A percentile compares a stretch with the other conserved stretches of the same genome.
Conservation (phyloP, 2,113 vertebrate genomes). For the Upupa epops region DNA sequence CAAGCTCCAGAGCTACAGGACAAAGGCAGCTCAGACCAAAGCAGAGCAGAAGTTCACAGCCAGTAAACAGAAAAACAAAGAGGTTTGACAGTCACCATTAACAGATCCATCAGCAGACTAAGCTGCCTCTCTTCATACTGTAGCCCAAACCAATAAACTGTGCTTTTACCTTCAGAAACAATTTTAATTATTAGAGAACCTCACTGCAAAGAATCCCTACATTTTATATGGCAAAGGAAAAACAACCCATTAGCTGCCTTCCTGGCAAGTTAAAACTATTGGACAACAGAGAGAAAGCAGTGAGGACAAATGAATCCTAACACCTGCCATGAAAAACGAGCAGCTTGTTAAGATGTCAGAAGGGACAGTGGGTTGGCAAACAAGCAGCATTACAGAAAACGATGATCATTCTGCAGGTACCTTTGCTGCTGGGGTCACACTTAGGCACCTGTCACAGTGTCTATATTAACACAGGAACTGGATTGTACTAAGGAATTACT, state of each 20-base stretch:
- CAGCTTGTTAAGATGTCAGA: not conserved
- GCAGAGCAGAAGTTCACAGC: not conserved
- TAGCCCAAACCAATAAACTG: not conserved
- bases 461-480: not conserved
- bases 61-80: not conserved
- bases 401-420: not conserved
- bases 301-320: not conserved
- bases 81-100: not conserved
- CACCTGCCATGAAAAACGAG: not conserved
- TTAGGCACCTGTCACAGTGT: not conserved
- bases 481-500: not conserved
- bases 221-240: not conserved
- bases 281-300: not conserved
- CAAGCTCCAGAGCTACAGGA: not conserved
- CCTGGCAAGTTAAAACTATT: not conserved
- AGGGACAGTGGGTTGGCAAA: not conserved
- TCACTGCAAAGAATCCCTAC: not conserved
- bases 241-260: not conserved
- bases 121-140: not conserved
- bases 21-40: conserved; percentile 1
- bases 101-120: not conserved
- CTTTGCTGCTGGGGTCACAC: not conserved
- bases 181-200: not conserved
- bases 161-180: not conserved
- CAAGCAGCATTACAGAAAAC: not conserved